These are phyloP conservation scores for Diadophis punctatus DNA, from an alignment of 2,113 vertebrate genomes.

Conservation along the genomic window DNA sequence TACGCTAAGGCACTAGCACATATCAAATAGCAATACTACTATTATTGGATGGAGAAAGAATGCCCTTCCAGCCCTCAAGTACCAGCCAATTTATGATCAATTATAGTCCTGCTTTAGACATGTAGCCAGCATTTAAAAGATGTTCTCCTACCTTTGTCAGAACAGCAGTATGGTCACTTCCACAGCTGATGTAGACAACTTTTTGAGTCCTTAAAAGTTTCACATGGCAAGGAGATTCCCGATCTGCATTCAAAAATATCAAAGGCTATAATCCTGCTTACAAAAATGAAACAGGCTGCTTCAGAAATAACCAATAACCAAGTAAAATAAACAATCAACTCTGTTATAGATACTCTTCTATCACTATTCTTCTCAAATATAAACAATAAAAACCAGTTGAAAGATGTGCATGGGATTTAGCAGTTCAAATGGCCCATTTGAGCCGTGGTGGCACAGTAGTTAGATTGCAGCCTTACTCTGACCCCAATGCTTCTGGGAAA, in stretches of 20 bases:
- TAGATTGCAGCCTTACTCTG: no score
- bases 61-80: not conserved
- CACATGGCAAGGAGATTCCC: constrained; percentile 92
- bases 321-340: not conserved
- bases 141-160: constrained; percentile 86
- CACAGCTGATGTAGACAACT: constrained; percentile 95
- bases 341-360: not conserved
- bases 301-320: not conserved
- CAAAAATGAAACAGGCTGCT: not conserved
- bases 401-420: not conserved
- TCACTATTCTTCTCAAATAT: not conserved
- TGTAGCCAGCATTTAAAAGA: not conserved
- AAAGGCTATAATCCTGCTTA: not conserved
- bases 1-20: not conserved
- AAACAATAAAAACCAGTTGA: not conserved
- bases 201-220: constrained; percentile 92
- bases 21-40: not conserved
- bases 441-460: no score
- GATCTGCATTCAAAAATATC: constrained; percentile 68
- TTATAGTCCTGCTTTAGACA: not conserved
- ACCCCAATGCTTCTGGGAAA: no score
- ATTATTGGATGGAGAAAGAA: not conserved
- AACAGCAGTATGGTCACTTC: constrained; percentile 88
- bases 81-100: not conserved
- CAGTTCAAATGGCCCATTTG: no score